These are phyloP conservation scores for Cepaea hortensis DNA, from an alignment of 2,888 invertebrate genomes.

Conservation along the genomic window DNA sequence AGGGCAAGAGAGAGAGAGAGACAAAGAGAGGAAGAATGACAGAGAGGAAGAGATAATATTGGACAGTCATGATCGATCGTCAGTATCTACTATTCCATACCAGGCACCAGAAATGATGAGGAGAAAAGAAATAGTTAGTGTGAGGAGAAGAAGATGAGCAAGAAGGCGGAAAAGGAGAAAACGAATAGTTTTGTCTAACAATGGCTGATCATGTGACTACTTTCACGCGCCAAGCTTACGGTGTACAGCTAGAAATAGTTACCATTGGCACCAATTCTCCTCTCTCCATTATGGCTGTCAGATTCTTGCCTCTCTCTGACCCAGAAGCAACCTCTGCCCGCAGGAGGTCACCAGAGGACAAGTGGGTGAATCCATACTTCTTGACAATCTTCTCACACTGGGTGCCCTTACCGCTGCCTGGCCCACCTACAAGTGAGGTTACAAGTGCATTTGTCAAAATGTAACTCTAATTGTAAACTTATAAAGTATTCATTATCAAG, in stretches of 20 bases:
- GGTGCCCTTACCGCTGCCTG: slow-evolving; percentile 96
- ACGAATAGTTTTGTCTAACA: not conserved
- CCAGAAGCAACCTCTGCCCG: slow-evolving; percentile 93
- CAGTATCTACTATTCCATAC: too few species aligned
- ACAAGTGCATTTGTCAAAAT: not conserved
- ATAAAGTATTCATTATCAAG: too few species aligned
- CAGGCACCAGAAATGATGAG: too few species aligned
- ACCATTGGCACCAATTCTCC: slow-evolving; percentile 89
- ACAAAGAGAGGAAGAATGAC: too few species aligned
- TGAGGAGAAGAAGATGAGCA: too few species aligned
- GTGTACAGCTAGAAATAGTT: slow-evolving; percentile 57
- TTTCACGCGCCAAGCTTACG: too few species aligned
- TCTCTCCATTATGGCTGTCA: slow-evolving; percentile 91
- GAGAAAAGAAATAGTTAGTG: too few species aligned
- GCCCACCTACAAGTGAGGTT: slow-evolving; percentile 80
- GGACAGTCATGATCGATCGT: too few species aligned
- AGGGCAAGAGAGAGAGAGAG: too few species aligned
- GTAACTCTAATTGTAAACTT: too few species aligned
- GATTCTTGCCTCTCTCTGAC: slow-evolving; percentile 88
- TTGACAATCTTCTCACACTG: slow-evolving; percentile 94
- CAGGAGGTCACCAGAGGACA: slow-evolving; percentile 90
- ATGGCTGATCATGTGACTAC: not conserved
- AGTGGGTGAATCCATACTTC: slow-evolving; percentile 94
- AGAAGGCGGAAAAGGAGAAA: too few species aligned
- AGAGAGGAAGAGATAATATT: too few species aligned